Evolutionary conservation across 2,888 invertebrate species (phyloP), one percentile per base, ranked within the genome.

Genomic region (Elegia similella): DNA sequence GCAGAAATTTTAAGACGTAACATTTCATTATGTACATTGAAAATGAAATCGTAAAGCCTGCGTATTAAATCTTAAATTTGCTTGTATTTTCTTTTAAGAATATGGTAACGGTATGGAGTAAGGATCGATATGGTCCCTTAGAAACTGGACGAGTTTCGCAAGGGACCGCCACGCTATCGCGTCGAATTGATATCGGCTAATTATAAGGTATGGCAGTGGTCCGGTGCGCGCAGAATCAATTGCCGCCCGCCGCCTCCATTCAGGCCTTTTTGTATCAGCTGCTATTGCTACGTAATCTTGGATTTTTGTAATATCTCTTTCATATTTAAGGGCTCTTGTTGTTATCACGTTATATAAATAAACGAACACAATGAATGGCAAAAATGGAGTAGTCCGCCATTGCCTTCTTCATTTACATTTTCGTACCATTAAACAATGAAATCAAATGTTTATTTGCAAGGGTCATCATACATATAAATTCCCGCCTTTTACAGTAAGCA

Each of bases 101-200:
- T 56, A 66, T 55, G 64, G 52, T 73, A 73, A 50, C 65, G 58
- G 55, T 42, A 52, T 59, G 52, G 55, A 48, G 44, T 44, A 59
- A 44, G 62, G 72, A 76, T 79, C 70, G 76, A 79, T 82, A 81
- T 84, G 82, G 83, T 83, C 80, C 86, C 81, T 84, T 80, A 80
- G 84, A 83, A 77, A 80, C 78, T 75, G 79, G 80, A 81, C 79
- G 69, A 78, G 86, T 90, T 90, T 88, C 84, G 88, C 82, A 89
- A 90, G 86, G 80, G 79, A 77, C 80, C 75, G 82, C 81, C 74
- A 78, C 80, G 83, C 79, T 84, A 88, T 88, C 85, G 83, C 82
- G 81, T 87, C 86, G 84, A 85, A 86, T 86, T 85, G 87, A 89
- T 88, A 89, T 88, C 82, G 80, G 82, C 84, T 90, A 90, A 90